Evolutionary conservation across 1,140 invertebrate genomes (phyloP).

Genomic region (Helicoverpa zea): DNA sequence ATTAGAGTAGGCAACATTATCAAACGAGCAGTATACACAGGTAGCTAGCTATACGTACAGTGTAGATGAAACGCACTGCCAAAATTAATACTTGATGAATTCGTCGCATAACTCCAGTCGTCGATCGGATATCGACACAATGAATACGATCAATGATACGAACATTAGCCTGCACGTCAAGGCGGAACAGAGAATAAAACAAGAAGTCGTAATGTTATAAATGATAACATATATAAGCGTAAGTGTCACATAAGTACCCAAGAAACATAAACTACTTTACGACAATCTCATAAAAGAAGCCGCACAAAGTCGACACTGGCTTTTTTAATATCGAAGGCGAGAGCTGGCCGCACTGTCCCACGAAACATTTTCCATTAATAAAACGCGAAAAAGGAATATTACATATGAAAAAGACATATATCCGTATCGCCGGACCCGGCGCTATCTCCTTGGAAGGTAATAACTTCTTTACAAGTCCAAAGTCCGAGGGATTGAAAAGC

Average conservation of each 20-base stretch:
- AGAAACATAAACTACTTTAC: constrained; percentile 73
- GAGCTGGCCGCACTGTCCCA: constrained; percentile 80
- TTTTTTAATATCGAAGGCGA: constrained; percentile 82
- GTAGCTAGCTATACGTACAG: constrained; percentile 49
- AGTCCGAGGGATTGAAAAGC: constrained; percentile 88
- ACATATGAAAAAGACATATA: constrained; percentile 87
- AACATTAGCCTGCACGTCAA: constrained; percentile 6
- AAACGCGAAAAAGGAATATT: constrained; percentile 87
- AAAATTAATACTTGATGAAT: constrained; percentile 64
- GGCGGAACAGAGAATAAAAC: constrained; percentile 11
- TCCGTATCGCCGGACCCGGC: constrained; percentile 85
- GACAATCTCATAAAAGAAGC: constrained; percentile 79
- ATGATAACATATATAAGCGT: constrained; percentile 46
- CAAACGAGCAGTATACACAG: constrained; percentile 74
- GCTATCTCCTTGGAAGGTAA: constrained; percentile 87
- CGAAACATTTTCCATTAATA: constrained; percentile 87
- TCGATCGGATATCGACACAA: constrained; percentile 22
- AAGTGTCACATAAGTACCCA: constrained; percentile 39
- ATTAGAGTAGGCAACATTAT: constrained; percentile 85
- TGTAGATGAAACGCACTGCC: constrained; percentile 56
- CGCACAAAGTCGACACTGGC: constrained; percentile 72
- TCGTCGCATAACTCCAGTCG: background rate
- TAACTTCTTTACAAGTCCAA: constrained; percentile 88
- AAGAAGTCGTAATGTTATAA: constrained; percentile 29
- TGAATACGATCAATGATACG: background rate